Conservation (phyloP, 2,888 invertebrate genomes). For the Troilus luridus region DNA sequence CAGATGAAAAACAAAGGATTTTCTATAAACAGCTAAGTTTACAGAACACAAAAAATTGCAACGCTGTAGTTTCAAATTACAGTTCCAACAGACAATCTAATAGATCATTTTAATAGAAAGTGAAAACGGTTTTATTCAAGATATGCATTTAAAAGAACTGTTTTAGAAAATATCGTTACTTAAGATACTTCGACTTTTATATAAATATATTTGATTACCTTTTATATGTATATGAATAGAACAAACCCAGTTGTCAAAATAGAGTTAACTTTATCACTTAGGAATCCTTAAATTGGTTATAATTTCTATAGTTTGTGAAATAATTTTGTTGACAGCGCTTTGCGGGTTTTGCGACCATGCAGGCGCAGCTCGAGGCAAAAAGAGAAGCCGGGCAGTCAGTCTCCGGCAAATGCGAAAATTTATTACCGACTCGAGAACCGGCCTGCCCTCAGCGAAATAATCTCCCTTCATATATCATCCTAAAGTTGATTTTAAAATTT, state of each 20-base stretch:
- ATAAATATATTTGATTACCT: too few relatives aligned
- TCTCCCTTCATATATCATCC: constrained; percentile 10
- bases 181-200: background rate
- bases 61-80: too few relatives aligned
- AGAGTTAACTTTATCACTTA: background rate
- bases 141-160: background rate
- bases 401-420: constrained; percentile 43
- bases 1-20: too few relatives aligned
- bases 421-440: constrained; percentile 25
- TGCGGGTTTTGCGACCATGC: background rate
- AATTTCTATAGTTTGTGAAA: background rate
- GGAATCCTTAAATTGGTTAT: background rate
- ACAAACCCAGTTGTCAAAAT: background rate
- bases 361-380: background rate
- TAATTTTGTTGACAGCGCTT: background rate
- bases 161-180: background rate
- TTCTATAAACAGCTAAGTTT: too few relatives aligned
- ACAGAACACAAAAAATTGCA: too few relatives aligned
- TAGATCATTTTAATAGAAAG: too few relatives aligned
- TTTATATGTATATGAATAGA: background rate
- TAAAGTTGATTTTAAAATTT: constrained; percentile 46
- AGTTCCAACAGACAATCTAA: too few relatives aligned
- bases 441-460: constrained; percentile 1
- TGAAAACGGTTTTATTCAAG: too few relatives aligned
- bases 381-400: background rate